A percentile compares a stretch with the other conserved stretches of the same genome.
Evolutionary conservation across 2,797 vertebrate species (phyloP).

Genomic region (Gouania willdenowi): DNA sequence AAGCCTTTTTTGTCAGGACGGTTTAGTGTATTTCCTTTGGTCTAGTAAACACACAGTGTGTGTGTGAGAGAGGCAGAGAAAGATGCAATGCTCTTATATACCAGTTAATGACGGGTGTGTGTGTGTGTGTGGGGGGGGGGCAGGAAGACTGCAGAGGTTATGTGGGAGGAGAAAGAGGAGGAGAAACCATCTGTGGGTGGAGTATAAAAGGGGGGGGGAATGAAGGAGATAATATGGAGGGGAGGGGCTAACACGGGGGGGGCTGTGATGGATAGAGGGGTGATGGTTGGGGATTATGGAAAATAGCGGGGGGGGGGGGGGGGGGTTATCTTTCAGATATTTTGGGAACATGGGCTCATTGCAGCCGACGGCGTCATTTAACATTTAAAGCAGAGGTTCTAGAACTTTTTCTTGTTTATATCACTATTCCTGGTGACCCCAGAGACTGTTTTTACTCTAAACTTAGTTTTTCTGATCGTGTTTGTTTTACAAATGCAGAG

Average conservation of each 20-base stretch:
- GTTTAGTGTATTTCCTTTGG: conserved; percentile 41
- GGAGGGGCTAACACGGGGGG: conserved; percentile 8
- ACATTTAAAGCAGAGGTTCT: no score
- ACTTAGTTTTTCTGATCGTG: no score
- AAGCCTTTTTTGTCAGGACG: conserved; percentile 47
- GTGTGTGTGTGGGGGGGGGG: conserved; percentile 63
- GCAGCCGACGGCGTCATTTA: conserved; percentile 41
- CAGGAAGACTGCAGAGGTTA: conserved; percentile 31
- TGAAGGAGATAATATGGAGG: conserved; percentile 39
- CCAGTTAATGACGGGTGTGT: conserved; percentile 61
- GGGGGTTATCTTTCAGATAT: conserved; percentile 74
- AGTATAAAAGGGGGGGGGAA: conserved; percentile 29
- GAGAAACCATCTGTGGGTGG: conserved; percentile 41
- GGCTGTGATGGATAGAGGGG: conserved; percentile 16
- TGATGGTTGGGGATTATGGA: conserved; percentile 37
- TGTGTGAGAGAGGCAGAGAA: conserved; percentile 49
- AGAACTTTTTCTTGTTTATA: no score
- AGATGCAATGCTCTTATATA: conserved; percentile 67
- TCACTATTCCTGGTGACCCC: no score
- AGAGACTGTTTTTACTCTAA: no score
- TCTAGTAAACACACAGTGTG: conserved; percentile 45
- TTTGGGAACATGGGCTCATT: conserved; percentile 69
- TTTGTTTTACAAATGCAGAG: no score
- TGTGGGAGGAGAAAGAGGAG: conserved; percentile 49
- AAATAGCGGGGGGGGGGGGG: conserved; percentile 18